Evolutionary conservation across 2,888 invertebrate species (phyloP), one percentile per base, ranked within the genome.

Genomic region (Heteromyza rotundicornis): DNA sequence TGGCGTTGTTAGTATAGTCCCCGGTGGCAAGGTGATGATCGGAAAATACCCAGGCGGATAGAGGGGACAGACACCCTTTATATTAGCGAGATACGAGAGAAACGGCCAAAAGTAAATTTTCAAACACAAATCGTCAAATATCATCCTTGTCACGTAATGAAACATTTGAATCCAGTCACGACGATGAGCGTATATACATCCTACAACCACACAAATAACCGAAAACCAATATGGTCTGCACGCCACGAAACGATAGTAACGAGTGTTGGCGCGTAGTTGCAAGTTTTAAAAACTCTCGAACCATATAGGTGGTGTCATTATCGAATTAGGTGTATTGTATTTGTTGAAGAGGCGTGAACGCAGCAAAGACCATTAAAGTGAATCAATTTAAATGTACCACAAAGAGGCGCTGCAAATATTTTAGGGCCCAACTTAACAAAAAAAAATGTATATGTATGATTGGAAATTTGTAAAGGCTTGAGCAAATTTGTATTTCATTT

Each of bases 21-120:
- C 70, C 2, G 74, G 70, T 14, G 27, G 27, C 7, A 77, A 53
- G 2, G 78, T 75, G 63, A 78, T 80, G 32, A 73, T 69, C 12
- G 80, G 78, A 67, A 76, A 79, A 58, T 73, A 78, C 63, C 75
- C 76, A 54, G 74, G 68, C 35, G 73, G 73, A 69, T 72, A 72
- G 52, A 67, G 60, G 23, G 77, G 78, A 63, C 83, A 83, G 59
- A 81, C 66, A 35, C 82, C 82, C 68, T 83, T 83, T 10, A 81
- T 67, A 51, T 74, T 78, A 17, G 83, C 82, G 68, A 83, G 67
- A 64, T 83, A 80, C 14, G 81, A 78, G 0, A 83, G 68, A 63
- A 80, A 74, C 40, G 83, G 83, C 78, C 80, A 82, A 51, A 82
- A 75, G 59, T 77, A 82, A 54, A 83, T 70, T 70, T 80, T 82